These are phyloP conservation scores for Coleophora deauratella DNA, from an alignment of 2,888 invertebrate genomes.

Conservation along the genomic window DNA sequence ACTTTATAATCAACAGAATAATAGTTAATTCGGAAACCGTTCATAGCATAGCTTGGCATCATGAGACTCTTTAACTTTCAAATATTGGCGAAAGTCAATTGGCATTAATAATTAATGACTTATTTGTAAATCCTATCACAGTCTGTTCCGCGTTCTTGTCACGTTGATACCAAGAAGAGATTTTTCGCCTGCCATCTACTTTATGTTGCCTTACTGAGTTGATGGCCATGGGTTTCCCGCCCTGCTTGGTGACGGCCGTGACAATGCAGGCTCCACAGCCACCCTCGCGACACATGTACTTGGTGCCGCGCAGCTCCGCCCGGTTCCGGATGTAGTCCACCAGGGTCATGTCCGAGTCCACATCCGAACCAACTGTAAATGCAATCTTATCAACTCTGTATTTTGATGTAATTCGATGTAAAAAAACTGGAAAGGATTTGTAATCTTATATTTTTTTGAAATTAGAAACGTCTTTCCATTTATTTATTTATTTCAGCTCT, in stretches of 20 bases:
- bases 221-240: constrained; percentile 56
- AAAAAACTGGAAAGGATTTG: too few species aligned
- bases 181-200: background rate
- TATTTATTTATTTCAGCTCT: too few species aligned
- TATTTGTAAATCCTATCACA: background rate
- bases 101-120: background rate
- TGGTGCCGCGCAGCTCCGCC: constrained; percentile 76
- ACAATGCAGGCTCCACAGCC: constrained; percentile 80
- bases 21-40: background rate
- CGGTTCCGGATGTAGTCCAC: constrained; percentile 74
- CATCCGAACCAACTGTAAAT: constrained; percentile 33
- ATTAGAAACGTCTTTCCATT: too few species aligned
- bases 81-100: background rate
- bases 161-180: background rate
- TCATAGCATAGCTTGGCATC: background rate
- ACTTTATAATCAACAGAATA: too few species aligned
- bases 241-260: constrained; percentile 36
- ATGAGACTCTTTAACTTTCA: background rate
- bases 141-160: background rate
- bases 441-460: too few species aligned
- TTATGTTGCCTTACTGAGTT: constrained; percentile 68
- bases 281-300: constrained; percentile 79
- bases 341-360: constrained; percentile 54
- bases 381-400: too few species aligned
- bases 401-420: too few species aligned